phyloP scores from a whole-genome alignment of 2,797 vertebrate species.

The Falco peregrinus region DNA sequence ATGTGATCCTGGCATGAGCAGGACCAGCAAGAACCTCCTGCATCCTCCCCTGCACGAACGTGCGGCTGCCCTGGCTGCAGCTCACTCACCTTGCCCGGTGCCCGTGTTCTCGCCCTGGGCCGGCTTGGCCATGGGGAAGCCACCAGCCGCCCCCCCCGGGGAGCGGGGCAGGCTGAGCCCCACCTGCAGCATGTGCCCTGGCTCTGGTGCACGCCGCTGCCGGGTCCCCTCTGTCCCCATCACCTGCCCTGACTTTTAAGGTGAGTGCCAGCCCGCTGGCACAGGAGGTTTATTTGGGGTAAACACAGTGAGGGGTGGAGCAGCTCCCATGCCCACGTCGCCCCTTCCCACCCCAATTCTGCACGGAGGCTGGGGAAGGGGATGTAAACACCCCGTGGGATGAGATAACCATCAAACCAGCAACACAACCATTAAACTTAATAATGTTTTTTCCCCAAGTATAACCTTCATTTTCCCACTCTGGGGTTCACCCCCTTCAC shows the following conservation, averaged over 20 bases:
- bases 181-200: conserved; percentile 21
- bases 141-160: background rate
- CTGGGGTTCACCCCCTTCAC: background rate
- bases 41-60: rapidly evolving
- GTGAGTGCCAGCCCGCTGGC: background rate
- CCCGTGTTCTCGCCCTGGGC: background rate
- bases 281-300: conserved; percentile 47
- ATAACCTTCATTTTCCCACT: background rate
- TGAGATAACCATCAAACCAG: conserved; percentile 32
- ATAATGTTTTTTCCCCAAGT: background rate
- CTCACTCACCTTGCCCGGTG: conserved; percentile 32
- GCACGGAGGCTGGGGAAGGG: background rate
- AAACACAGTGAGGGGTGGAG: conserved; percentile 40
- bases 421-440: background rate
- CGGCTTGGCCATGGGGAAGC: background rate
- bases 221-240: rapidly evolving
- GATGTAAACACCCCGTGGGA: background rate
- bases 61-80: rapidly evolving
- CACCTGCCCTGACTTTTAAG: background rate
- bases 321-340: background rate
- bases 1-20: background rate
- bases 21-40: background rate
- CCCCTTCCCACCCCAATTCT: background rate
- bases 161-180: background rate
- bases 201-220: background rate